Conservation (phyloP, 2,888 invertebrate genomes). For the Tenodera sinensis region DNA sequence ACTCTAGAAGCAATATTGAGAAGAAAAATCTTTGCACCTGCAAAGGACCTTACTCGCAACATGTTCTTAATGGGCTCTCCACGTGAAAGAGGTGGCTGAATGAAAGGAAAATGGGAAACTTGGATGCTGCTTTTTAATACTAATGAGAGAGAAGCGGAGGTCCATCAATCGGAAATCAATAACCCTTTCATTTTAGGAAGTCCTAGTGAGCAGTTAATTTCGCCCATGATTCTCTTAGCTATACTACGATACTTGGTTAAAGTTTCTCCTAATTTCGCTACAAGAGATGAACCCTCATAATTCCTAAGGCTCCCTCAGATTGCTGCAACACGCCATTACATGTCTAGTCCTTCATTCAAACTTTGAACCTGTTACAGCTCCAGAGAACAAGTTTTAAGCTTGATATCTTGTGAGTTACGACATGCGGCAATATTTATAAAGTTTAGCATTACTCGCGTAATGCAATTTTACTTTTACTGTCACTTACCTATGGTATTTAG, state of each 20-base stretch:
- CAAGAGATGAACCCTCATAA: not conserved
- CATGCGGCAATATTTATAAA: no score
- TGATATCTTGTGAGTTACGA: not conserved
- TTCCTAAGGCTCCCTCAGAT: not conserved
- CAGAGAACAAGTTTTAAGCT: not conserved
- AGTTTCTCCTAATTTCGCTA: not conserved
- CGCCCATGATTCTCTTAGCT: not conserved
- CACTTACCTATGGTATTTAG: no score
- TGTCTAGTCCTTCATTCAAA: not conserved
- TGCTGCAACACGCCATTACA: not conserved
- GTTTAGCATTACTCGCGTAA: no score
- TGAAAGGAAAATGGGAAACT: not conserved
- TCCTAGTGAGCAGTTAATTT: not conserved
- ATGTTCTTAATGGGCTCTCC: not conserved
- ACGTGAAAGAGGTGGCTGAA: not conserved
- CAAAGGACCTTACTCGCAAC: not conserved
- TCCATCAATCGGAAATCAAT: not conserved
- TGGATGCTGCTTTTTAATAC: not conserved
- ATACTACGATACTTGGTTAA: not conserved
- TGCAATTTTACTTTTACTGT: no score
- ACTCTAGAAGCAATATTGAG: not conserved
- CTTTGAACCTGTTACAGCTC: not conserved
- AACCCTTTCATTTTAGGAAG: not conserved
- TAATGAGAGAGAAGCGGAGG: not conserved
- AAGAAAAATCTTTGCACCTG: not conserved